phyloP scores from a whole-genome alignment of 1,140 invertebrate genomes.

The Pseudomyrmex pallidus region DNA sequence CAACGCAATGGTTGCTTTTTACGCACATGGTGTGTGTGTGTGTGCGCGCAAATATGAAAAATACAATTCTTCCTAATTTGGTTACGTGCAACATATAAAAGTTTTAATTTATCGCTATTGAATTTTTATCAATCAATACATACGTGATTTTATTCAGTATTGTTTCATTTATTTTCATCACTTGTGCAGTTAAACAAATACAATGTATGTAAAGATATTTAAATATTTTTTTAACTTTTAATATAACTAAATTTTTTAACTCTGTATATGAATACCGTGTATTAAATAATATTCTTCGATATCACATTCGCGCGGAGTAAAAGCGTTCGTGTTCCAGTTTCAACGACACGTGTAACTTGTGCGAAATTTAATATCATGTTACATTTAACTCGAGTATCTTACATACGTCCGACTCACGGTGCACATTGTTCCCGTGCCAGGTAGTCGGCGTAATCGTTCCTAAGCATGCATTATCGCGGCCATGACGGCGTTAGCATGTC shows the following conservation, averaged over 20 bases:
- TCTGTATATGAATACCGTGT: not conserved
- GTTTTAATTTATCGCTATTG: slow-evolving; percentile 12
- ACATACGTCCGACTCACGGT: slow-evolving; percentile 52
- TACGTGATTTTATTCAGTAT: not conserved
- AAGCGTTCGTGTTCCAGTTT: not conserved
- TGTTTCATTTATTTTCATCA: not conserved
- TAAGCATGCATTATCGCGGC: slow-evolving; percentile 68
- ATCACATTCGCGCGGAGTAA: not conserved
- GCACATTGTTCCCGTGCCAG: slow-evolving; percentile 56
- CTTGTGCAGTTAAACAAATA: not conserved
- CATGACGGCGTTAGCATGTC: slow-evolving; percentile 70
- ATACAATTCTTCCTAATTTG: not conserved
- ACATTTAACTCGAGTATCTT: slow-evolving; percentile 55
- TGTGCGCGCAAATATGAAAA: not conserved
- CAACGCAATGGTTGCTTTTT: slow-evolving; percentile 13
- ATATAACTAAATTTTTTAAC: not conserved
- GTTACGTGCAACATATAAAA: too few relatives aligned
- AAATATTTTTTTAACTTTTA: not conserved
- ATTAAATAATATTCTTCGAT: not conserved
- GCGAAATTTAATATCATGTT: slow-evolving; percentile 66
- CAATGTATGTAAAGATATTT: not conserved
- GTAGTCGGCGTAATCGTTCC: slow-evolving; percentile 62
- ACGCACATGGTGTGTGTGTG: not conserved
- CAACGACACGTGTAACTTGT: slow-evolving; percentile 41
- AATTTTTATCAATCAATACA: not conserved